Conservation (phyloP, 2,797 vertebrate species). For the Orientallactaga sibirica region DNA sequence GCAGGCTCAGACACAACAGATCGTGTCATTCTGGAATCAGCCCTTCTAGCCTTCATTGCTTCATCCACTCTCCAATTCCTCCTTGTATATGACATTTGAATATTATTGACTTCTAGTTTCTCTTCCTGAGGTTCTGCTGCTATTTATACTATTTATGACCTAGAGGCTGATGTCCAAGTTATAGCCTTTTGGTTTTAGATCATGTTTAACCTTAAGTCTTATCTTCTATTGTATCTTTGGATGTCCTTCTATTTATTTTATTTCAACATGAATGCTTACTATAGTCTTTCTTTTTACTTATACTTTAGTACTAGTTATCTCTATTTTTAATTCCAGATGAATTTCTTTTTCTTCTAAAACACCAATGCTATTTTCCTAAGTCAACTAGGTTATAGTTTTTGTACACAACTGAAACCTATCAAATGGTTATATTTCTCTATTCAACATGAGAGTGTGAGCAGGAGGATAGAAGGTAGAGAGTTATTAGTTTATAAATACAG, state of each 20-base stretch:
- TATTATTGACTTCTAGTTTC: neutral
- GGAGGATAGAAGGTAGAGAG: neutral
- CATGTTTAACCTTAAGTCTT: neutral
- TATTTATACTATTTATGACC: neutral
- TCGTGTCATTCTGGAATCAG: neutral
- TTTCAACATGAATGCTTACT: neutral
- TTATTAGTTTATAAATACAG: neutral
- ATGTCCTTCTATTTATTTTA: neutral
- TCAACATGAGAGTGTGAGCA: neutral
- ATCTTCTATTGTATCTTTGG: neutral
- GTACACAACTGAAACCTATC: neutral
- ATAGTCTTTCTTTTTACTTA: neutral
- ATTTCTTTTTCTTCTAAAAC: neutral
- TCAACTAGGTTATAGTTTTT: neutral
- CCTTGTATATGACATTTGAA: neutral
- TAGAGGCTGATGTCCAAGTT: neutral
- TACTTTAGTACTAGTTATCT: neutral
- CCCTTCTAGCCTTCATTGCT: neutral
- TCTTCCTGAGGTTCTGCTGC: neutral
- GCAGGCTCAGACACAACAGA: neutral
- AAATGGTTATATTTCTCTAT: neutral
- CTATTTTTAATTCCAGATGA: neutral
- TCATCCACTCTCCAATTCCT: neutral
- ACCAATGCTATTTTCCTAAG: slow-evolving; percentile 25
- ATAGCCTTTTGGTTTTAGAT: neutral